A percentile compares a stretch with the other conserved stretches of the same genome.
phyloP scores from a whole-genome alignment of 1,140 invertebrate species.

The Leptinotarsa texana region DNA sequence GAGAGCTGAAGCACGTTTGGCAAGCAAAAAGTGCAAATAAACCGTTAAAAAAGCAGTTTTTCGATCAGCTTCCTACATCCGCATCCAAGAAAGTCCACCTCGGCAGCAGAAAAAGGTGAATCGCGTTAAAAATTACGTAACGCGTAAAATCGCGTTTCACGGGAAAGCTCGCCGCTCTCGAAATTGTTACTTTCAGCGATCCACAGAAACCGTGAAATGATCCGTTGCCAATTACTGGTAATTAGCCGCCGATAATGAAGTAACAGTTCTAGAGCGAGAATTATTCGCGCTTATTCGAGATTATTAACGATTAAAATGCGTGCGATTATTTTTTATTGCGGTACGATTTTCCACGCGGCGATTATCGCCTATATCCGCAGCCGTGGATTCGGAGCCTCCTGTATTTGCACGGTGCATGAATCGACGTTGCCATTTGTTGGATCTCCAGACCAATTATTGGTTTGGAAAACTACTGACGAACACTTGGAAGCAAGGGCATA shows the following conservation, averaged over 20 bases:
- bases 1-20: no score
- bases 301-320: background rate
- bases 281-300: constrained; percentile 4
- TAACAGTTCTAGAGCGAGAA: constrained; percentile 2
- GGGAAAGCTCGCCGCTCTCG: background rate
- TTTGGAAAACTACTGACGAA: no score
- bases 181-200: background rate
- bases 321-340: background rate
- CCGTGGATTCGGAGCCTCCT: background rate
- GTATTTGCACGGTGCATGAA: no score
- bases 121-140: background rate
- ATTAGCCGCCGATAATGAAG: background rate
- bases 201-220: constrained; percentile 4
- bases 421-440: no score
- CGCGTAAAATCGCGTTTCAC: constrained; percentile 5
- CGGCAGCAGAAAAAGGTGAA: background rate
- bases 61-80: no score
- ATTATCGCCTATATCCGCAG: background rate
- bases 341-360: background rate
- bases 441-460: no score
- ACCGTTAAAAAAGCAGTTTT: no score
- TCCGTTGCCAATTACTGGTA: background rate
- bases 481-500: no score
- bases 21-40: no score
- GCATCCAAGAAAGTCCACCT: no score